Conservation (phyloP, 2,888 invertebrate species). For the Torymus aiolomorphi region DNA sequence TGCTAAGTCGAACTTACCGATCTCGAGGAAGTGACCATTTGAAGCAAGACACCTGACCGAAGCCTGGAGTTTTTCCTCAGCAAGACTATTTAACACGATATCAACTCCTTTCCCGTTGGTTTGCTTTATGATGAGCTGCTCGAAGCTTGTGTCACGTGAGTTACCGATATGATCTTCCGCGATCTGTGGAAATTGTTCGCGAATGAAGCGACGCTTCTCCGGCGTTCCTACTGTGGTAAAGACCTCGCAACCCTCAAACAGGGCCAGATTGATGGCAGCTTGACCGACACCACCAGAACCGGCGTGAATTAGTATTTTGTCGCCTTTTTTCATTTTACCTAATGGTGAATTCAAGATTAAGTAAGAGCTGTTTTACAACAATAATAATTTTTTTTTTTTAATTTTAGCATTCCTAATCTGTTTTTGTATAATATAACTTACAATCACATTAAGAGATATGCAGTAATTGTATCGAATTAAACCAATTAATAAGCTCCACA, state of each 20-base stretch:
- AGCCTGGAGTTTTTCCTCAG: constrained; percentile 92
- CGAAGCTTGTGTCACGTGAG: constrained; percentile 91
- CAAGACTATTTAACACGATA: constrained; percentile 93
- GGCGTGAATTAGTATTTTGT: constrained; percentile 75
- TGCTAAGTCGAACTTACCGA: constrained; percentile 89
- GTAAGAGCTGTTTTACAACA: too few relatives aligned
- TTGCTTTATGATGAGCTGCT: constrained; percentile 86
- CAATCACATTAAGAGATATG: too few relatives aligned
- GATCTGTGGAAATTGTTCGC: constrained; percentile 78
- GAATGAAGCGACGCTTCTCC: constrained; percentile 79
- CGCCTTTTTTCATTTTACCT: constrained; percentile 77
- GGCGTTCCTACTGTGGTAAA: constrained; percentile 80
- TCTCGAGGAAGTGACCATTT: constrained; percentile 87
- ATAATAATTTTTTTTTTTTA: too few relatives aligned
- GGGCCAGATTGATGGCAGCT: constrained; percentile 81
- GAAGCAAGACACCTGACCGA: constrained; percentile 80
- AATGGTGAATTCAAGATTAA: constrained; percentile 58
- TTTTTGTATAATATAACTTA: too few relatives aligned
- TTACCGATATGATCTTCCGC: constrained; percentile 86
- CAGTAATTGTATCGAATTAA: too few relatives aligned
- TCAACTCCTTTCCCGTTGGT: constrained; percentile 94
- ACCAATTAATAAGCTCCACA: too few relatives aligned
- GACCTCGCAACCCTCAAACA: constrained; percentile 79
- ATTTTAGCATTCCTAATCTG: too few relatives aligned
- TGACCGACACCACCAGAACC: constrained; percentile 82